Evolutionary conservation across 1,140 invertebrate species (phyloP).

Genomic region (Sinonovacula constricta): DNA sequence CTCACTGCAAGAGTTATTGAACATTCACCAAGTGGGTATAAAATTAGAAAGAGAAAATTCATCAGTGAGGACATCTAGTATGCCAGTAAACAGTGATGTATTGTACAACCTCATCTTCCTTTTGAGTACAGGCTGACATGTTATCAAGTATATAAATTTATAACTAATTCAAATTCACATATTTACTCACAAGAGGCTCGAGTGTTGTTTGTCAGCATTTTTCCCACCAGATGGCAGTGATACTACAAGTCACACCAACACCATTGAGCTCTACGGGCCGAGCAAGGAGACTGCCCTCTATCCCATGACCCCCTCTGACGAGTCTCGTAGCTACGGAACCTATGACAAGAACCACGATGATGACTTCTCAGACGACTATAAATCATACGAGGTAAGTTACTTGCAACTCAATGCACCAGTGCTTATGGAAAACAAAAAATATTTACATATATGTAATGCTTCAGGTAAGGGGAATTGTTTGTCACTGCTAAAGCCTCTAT

Average conservation of each 20-base stretch:
- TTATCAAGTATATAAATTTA: too few species aligned
- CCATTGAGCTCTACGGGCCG: conserved; percentile 71
- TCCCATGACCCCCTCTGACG: conserved; percentile 69
- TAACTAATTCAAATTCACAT: background rate
- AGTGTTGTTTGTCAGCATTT: too few species aligned
- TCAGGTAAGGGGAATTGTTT: background rate
- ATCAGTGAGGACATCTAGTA: too few species aligned
- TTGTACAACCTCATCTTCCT: background rate
- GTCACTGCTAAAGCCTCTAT: background rate
- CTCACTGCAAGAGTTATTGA: too few species aligned
- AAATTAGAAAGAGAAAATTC: too few species aligned
- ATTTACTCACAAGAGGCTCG: background rate
- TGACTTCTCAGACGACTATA: conserved; percentile 73
- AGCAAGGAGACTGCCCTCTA: conserved; percentile 68
- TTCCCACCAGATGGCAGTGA: conserved; percentile 66
- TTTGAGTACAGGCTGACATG: background rate
- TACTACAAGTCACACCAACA: conserved; percentile 72
- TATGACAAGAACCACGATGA: conserved; percentile 73
- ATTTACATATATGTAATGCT: background rate
- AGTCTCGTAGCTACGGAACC: conserved; percentile 70
- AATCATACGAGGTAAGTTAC: conserved; percentile 69
- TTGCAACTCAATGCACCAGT: background rate
- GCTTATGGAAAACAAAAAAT: background rate
- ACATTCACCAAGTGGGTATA: too few species aligned
- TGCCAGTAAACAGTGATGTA: too few species aligned